Conservation (phyloP, 2,797 vertebrate genomes). For the Pelodytes ibericus region DNA sequence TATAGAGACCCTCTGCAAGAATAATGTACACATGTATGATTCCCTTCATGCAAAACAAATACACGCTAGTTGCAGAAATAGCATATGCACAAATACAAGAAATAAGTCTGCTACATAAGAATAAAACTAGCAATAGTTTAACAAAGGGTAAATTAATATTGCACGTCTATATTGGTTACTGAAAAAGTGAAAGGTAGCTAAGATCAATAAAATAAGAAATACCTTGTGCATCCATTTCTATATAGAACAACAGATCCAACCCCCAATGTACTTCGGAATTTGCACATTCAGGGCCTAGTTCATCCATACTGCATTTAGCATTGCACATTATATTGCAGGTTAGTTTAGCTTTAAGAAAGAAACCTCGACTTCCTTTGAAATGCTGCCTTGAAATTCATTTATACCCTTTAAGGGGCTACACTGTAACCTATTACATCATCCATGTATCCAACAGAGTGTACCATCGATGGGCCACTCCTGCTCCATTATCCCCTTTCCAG, state of each 20-base stretch:
- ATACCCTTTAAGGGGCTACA: constrained; percentile 83
- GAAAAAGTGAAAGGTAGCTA: too few species aligned
- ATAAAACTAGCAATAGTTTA: too few species aligned
- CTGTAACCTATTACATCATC: constrained; percentile 98
- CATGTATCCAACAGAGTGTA: constrained; percentile 94
- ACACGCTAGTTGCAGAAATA: too few species aligned
- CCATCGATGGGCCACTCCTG: constrained; percentile 82
- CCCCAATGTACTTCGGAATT: constrained; percentile 74
- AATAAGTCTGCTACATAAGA: too few species aligned
- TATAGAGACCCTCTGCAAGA: too few species aligned
- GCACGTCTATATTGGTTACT: too few species aligned
- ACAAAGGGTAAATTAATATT: too few species aligned
- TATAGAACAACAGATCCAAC: constrained; percentile 81
- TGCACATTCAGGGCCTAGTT: constrained; percentile 77
- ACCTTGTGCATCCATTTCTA: constrained; percentile 82
- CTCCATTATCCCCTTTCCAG: constrained; percentile 71
- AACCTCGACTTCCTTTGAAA: constrained; percentile 73
- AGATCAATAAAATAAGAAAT: too few species aligned
- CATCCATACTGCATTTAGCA: constrained; percentile 77
- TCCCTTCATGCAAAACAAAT: too few species aligned
- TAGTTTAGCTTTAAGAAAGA: constrained; percentile 72
- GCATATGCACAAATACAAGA: too few species aligned
- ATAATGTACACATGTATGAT: too few species aligned
- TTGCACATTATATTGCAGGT: constrained; percentile 78
- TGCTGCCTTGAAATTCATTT: constrained; percentile 79